Percentiles rank a stretch among this genome's conserved stretches.
Evolutionary conservation across 2,888 invertebrate genomes (phyloP).

Genomic region (Hemaris fuciformis): DNA sequence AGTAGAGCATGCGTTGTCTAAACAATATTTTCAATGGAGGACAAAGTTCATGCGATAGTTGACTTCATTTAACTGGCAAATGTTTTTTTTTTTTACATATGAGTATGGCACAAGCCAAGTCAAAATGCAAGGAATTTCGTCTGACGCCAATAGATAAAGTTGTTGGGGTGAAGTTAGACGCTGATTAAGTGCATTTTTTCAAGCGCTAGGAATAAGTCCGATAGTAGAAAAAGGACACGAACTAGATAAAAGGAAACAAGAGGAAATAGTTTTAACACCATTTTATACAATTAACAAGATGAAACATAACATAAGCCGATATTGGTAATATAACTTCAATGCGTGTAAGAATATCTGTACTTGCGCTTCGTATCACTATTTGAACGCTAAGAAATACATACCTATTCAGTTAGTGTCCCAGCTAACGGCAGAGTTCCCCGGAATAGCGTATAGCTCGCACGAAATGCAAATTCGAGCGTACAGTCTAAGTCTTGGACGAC

Average conservation of each 20-base stretch:
- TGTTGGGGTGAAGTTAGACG: no score
- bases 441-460: slow-evolving; percentile 40
- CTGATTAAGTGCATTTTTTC: no score
- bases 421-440: slow-evolving; percentile 36
- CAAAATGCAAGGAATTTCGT: no score
- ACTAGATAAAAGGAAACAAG: no score
- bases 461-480: slow-evolving; percentile 47
- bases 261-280: no score
- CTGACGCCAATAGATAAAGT: no score
- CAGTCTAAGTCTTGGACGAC: slow-evolving; percentile 27
- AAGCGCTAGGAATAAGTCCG: no score
- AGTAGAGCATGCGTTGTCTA: slow-evolving; percentile 32
- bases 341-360: background rate
- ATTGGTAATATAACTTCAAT: no score
- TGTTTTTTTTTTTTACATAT: background rate
- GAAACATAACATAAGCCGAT: no score
- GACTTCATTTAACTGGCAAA: background rate
- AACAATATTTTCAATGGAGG: slow-evolving; percentile 25
- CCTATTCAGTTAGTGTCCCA: slow-evolving; percentile 51
- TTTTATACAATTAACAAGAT: no score
- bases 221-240: no score
- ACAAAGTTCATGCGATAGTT: background rate
- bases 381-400: slow-evolving; percentile 32
- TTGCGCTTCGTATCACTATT: slow-evolving; percentile 1
- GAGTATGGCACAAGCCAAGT: no score